Conservation (phyloP, 2,888 invertebrate genomes). For the Nomada goodeniana region DNA sequence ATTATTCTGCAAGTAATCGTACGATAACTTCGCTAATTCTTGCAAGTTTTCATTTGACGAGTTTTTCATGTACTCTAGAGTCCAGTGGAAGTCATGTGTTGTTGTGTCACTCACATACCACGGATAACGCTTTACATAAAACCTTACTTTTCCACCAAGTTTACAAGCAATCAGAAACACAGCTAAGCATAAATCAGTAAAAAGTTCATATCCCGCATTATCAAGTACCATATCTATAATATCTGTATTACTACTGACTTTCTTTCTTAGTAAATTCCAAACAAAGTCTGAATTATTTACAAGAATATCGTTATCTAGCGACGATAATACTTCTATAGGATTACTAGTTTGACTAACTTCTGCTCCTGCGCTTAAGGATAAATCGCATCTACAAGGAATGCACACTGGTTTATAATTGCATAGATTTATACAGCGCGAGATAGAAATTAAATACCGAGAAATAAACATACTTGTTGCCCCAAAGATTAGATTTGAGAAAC, state of each 20-base stretch:
- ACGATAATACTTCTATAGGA: slow-evolving; percentile 86
- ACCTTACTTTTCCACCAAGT: slow-evolving; percentile 89
- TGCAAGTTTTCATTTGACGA: slow-evolving; percentile 76
- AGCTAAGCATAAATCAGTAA: slow-evolving; percentile 94
- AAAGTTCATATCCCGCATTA: slow-evolving; percentile 97
- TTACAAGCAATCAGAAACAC: slow-evolving; percentile 89
- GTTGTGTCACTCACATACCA: slow-evolving; percentile 99
- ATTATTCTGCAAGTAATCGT: slow-evolving; percentile 85
- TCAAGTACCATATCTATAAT: slow-evolving; percentile 91
- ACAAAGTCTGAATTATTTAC: slow-evolving; percentile 87
- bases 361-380: slow-evolving; percentile 93
- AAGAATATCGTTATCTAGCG: slow-evolving; percentile 87
- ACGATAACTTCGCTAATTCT: slow-evolving; percentile 87
- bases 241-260: slow-evolving; percentile 82
- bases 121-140: slow-evolving; percentile 95
- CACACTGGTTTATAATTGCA: neutral
- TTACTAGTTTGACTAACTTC: slow-evolving; percentile 86
- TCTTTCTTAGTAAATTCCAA: slow-evolving; percentile 85
- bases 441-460: neutral
- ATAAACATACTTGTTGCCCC: slow-evolving; percentile 91
- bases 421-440: neutral
- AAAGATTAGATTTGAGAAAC: slow-evolving; percentile 90
- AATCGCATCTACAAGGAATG: slow-evolving; percentile 88
- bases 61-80: slow-evolving; percentile 85
- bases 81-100: slow-evolving; percentile 90